These are phyloP conservation scores for Strigamia maritima DNA, from an alignment of 2,888 invertebrate species.

Conservation along the genomic window DNA sequence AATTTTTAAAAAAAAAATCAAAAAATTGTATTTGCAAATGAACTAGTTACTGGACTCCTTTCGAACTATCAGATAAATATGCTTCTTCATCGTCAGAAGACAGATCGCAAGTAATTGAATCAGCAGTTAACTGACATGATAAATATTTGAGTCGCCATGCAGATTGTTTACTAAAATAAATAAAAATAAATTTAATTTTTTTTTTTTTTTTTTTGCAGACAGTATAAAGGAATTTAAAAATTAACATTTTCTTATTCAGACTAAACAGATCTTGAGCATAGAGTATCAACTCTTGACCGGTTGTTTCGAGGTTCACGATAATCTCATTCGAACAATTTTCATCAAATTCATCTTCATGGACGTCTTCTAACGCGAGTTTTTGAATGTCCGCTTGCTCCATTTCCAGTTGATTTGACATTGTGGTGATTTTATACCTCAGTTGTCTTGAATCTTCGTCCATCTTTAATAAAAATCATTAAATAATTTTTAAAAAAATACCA, in stretches of 20 bases:
- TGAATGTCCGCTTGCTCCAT: slow-evolving; percentile 6
- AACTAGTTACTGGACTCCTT: not conserved
- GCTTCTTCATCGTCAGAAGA: not conserved
- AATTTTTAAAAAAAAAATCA: no score
- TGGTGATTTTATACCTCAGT: not conserved
- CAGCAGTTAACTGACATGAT: not conserved
- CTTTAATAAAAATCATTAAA: not conserved
- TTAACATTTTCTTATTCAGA: not conserved
- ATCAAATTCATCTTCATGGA: not conserved
- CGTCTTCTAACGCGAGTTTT: not conserved
- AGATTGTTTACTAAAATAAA: not conserved
- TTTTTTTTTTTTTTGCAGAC: not conserved
- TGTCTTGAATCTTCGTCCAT: not conserved
- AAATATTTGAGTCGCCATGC: not conserved
- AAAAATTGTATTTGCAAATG: not conserved
- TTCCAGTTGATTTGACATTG: slow-evolving; percentile 15
- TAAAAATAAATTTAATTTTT: not conserved
- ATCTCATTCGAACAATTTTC: not conserved
- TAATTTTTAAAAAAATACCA: no score
- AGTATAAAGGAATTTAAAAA: not conserved
- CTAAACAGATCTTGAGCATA: not conserved
- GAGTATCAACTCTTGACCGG: not conserved
- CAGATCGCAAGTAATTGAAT: not conserved
- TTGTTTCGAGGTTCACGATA: not conserved
- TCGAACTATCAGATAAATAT: no score